phyloP scores from a whole-genome alignment of 2,888 invertebrate species.

The Acanthococcus lagerstroemiae region DNA sequence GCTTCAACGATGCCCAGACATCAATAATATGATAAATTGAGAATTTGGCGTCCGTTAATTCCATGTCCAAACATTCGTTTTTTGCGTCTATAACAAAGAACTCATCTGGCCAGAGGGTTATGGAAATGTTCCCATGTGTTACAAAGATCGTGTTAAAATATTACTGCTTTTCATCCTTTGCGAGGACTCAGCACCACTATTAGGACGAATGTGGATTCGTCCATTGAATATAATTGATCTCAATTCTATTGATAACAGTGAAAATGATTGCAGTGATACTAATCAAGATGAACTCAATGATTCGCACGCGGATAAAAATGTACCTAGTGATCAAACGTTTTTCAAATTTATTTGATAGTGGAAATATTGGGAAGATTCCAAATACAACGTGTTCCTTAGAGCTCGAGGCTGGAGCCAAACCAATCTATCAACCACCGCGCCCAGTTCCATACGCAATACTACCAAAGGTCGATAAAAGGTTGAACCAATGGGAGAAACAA shows the following conservation, averaged over 20 bases:
- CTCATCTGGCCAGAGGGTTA: neutral
- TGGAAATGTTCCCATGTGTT: neutral
- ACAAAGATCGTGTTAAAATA: neutral
- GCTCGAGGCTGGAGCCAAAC: conserved; percentile 1
- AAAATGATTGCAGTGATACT: neutral
- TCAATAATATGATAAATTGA: neutral
- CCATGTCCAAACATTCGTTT: neutral
- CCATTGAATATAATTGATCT: neutral
- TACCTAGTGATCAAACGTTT: neutral
- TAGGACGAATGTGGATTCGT: neutral
- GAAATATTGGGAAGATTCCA: neutral
- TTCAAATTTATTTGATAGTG: neutral
- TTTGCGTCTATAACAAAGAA: neutral
- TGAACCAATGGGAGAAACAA: conserved; percentile 5
- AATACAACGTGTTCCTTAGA: neutral
- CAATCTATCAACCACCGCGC: conserved; percentile 8
- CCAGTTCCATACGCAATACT: conserved; percentile 3
- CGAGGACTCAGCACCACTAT: neutral
- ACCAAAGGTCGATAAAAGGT: neutral
- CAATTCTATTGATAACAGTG: neutral
- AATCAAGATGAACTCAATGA: neutral
- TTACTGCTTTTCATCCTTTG: neutral
- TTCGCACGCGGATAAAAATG: neutral
- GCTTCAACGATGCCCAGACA: neutral
- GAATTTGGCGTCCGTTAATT: neutral